These are phyloP conservation scores for Euura lappo DNA, from an alignment of 1,140 invertebrate species.

Conservation along the genomic window DNA sequence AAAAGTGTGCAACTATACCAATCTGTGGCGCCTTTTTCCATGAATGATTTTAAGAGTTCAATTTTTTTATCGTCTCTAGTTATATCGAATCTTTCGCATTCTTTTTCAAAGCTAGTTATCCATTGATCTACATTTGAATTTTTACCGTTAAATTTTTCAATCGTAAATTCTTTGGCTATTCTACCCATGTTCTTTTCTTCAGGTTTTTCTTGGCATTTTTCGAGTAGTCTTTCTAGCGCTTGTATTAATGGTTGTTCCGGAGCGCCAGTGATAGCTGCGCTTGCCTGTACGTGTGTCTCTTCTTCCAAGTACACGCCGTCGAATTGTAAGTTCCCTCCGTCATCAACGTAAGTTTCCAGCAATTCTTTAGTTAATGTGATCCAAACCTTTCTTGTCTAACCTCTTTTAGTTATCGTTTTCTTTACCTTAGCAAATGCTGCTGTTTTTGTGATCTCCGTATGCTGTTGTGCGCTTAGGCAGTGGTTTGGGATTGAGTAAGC, in stretches of 20 bases:
- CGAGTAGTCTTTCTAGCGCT: neutral
- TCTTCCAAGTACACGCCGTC: slow-evolving; percentile 38
- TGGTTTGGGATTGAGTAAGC: neutral
- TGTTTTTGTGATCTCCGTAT: slow-evolving; percentile 5
- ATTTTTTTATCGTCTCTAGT: slow-evolving; percentile 11
- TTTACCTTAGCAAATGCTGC: slow-evolving; percentile 20
- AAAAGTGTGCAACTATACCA: slow-evolving; percentile 15
- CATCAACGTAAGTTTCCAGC: slow-evolving; percentile 37
- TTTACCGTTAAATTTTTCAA: neutral
- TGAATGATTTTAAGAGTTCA: slow-evolving; percentile 11
- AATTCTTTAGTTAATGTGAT: slow-evolving; percentile 32
- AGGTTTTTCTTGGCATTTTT: neutral
- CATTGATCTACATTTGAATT: neutral
- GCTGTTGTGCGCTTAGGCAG: neutral
- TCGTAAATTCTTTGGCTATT: neutral
- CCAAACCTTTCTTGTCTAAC: slow-evolving; percentile 40
- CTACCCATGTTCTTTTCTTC: neutral
- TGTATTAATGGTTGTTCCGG: neutral
- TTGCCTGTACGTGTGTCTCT: slow-evolving; percentile 12
- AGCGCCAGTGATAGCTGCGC: slow-evolving; percentile 1
- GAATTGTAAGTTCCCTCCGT: slow-evolving; percentile 41
- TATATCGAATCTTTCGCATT: neutral
- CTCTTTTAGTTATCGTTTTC: slow-evolving; percentile 38
- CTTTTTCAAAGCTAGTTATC: neutral
- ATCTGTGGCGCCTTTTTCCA: slow-evolving; percentile 12